phyloP scores from a whole-genome alignment of 2,113 vertebrate genomes.

The Peromyscus maniculatus region DNA sequence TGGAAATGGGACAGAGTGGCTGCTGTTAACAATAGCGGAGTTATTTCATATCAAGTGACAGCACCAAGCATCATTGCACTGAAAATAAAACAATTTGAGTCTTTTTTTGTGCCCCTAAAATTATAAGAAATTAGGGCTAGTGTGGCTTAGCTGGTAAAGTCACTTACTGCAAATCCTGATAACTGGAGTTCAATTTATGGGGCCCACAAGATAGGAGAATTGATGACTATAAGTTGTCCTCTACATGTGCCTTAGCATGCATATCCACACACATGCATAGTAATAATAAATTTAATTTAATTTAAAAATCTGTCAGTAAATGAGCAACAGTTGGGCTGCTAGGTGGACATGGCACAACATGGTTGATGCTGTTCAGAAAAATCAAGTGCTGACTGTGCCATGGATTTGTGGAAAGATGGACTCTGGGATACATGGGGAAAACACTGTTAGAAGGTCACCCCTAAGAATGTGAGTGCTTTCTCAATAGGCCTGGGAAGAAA shows the following conservation, averaged over 20 bases:
- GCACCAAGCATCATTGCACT: not conserved
- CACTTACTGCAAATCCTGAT: not conserved
- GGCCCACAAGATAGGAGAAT: too few relatives aligned
- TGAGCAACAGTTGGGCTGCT: not conserved
- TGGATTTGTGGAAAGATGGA: not conserved
- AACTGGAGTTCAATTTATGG: not conserved
- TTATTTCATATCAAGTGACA: not conserved
- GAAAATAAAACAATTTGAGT: not conserved
- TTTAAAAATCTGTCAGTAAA: not conserved
- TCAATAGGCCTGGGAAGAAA: not conserved
- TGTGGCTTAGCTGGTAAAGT: not conserved
- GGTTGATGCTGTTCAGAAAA: not conserved
- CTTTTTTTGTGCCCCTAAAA: not conserved
- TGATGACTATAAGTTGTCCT: not conserved
- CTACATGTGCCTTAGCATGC: not conserved
- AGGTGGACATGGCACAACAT: not conserved
- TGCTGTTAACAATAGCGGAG: slow-evolving; percentile 21
- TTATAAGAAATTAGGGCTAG: not conserved
- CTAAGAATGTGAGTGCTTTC: not conserved
- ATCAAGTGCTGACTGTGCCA: not conserved
- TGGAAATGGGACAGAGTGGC: not conserved
- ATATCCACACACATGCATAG: not conserved
- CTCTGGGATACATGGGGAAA: not conserved
- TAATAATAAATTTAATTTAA: not conserved
- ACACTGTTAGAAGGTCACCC: not conserved